Percentiles rank a stretch among this genome's conserved stretches.
Evolutionary conservation across 2,797 vertebrate species (phyloP).

Genomic region (Heteromormyrus szaboi): DNA sequence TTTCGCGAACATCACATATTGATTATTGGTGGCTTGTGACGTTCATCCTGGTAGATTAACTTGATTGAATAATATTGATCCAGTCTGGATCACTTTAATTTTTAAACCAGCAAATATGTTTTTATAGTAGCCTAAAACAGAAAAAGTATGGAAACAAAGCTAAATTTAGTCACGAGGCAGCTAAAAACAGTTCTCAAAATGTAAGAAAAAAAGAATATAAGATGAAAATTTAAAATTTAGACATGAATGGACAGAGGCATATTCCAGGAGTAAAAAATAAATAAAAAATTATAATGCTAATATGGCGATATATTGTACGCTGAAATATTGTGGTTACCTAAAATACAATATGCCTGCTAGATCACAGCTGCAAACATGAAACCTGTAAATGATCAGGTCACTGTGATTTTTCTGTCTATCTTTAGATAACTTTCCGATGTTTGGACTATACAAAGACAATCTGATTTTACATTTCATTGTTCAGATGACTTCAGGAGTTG

Average conservation of each 20-base stretch:
- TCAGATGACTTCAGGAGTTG: background rate
- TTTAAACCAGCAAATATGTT: background rate
- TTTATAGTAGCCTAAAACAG: background rate
- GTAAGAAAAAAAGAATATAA: background rate
- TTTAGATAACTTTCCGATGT: background rate
- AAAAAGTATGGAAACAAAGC: background rate
- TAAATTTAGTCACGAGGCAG: background rate
- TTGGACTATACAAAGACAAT: background rate
- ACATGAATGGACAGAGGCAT: background rate
- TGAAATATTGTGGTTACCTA: background rate
- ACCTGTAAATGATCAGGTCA: background rate
- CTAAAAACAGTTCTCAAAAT: background rate
- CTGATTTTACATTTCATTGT: background rate
- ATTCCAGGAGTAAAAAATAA: background rate
- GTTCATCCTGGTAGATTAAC: background rate
- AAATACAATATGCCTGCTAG: background rate
- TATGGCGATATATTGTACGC: background rate
- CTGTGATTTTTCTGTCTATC: background rate
- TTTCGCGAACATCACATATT: background rate
- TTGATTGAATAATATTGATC: background rate
- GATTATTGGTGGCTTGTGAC: background rate
- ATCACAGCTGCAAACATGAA: background rate
- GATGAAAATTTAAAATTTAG: background rate
- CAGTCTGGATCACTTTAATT: background rate
- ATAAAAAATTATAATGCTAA: background rate